These are phyloP conservation scores for Xiphophorus couchianus DNA, from an alignment of 2,113 vertebrate species.

Conservation along the genomic window DNA sequence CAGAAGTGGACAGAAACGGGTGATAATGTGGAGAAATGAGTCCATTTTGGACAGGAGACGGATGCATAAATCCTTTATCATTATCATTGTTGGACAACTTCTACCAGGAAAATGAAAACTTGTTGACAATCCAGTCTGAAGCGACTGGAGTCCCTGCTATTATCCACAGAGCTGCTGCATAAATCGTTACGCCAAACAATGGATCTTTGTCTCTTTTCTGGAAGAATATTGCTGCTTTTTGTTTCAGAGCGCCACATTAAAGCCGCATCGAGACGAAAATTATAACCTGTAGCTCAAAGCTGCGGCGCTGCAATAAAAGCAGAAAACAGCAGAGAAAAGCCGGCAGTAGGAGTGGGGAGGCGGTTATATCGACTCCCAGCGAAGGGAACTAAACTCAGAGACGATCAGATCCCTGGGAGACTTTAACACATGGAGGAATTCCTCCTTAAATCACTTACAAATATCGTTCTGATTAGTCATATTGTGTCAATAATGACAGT, in stretches of 20 bases:
- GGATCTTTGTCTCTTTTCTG: background rate
- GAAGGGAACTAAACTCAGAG: background rate
- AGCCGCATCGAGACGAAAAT: conserved; percentile 23
- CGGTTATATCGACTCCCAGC: conserved; percentile 5
- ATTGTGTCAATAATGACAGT: too few species aligned
- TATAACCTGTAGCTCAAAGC: conserved; percentile 20
- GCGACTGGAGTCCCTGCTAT: background rate
- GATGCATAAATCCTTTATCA: too few species aligned
- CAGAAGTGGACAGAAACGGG: too few species aligned
- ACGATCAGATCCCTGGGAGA: too few species aligned
- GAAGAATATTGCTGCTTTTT: conserved; percentile 1
- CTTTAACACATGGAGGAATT: background rate
- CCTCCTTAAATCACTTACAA: background rate
- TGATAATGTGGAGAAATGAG: too few species aligned
- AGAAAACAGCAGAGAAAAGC: background rate
- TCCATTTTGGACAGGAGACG: too few species aligned
- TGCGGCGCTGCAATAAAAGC: background rate
- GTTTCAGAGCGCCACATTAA: background rate
- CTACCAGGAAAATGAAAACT: too few species aligned
- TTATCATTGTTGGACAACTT: too few species aligned
- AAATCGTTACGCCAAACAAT: background rate
- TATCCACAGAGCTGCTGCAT: background rate
- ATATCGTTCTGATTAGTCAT: too few species aligned
- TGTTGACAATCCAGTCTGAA: too few species aligned
- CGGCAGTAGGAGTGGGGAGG: conserved; percentile 5